Evolutionary conservation across 2,888 invertebrate genomes (phyloP), one percentile per base, ranked within the genome.

Genomic region (Lampropteryx suffumata): DNA sequence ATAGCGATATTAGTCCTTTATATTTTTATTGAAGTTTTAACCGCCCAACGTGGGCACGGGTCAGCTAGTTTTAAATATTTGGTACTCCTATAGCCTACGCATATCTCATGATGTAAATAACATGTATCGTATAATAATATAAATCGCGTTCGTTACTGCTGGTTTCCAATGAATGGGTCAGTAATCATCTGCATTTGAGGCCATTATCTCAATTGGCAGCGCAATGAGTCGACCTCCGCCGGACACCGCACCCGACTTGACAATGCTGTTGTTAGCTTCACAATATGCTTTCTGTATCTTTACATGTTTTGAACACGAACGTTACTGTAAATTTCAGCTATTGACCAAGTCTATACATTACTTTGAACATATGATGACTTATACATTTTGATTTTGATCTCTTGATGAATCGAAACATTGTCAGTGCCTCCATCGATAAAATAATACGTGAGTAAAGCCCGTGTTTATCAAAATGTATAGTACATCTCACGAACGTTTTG

Each of bases 121-220:
- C 4, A 17, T 12, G 30, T 40, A 40, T 40, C 21, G 21, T 56
- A 55, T 73, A 76, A 79, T 81, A 67, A 70, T 76, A 76, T 78
- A 79, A 79, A 82, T 84, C 71, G 79, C 69, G 60, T 72, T 65
- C 57, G 70, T 73, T 77, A 75, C 79, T 67, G 79, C 76, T 80
- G 80, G 84, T 80, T 84, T 79, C 73, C 84, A 82, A 82, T 85
- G 86, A 84, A 86, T 84, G 78, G 84, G 77, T 77, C 80, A 82
- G 87, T 87, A 88, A 89, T 89, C 82, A 87, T 88, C 77, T 88
- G 84, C 86, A 86, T 87, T 86, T 84, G 84, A 78, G 75, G 77
- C 81, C 76, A 88, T 90, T 89, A 88, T 83, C 82, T 89, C 87
- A 89, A 90, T 90, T 89, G 89, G 81, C 84, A 79, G 77, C 71